Conservation (phyloP, 2,888 invertebrate species). For the Rotaria socialis region DNA sequence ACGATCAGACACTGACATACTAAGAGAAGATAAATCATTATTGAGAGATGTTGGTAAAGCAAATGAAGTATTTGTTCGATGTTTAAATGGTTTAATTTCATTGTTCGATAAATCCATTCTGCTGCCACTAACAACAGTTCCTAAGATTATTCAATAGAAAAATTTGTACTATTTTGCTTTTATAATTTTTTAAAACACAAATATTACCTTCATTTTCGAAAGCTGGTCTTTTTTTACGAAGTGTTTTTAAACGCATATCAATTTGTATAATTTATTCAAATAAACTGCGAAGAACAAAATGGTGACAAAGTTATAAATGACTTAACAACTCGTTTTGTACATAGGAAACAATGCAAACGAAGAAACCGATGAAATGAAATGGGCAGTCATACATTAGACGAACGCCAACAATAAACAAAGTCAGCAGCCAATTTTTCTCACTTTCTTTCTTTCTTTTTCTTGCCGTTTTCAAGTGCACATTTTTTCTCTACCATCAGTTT, state of each 20-base stretch:
- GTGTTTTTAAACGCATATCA: not conserved
- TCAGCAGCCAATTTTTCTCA: not conserved
- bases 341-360: not conserved
- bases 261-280: not conserved
- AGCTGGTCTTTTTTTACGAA: not conserved
- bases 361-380: slow-evolving; percentile 14
- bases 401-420: not conserved
- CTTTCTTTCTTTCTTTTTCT: not conserved
- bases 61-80: not conserved
- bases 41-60: not conserved
- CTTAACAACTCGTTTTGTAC: not conserved
- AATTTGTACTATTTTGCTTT: too few relatives aligned
- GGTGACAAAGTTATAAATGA: not conserved
- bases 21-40: not conserved
- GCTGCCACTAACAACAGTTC: not conserved
- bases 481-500: not conserved
- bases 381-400: not conserved
- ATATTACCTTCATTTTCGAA: not conserved
- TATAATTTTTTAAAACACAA: not conserved
- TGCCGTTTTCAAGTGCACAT: not conserved
- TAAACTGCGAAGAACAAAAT: not conserved
- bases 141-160: not conserved
- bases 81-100: not conserved
- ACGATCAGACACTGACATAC: not conserved
- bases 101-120: not conserved